These are phyloP conservation scores for Oncorhynchus mykiss DNA, from an alignment of 2,113 vertebrate genomes.

Conservation along the genomic window DNA sequence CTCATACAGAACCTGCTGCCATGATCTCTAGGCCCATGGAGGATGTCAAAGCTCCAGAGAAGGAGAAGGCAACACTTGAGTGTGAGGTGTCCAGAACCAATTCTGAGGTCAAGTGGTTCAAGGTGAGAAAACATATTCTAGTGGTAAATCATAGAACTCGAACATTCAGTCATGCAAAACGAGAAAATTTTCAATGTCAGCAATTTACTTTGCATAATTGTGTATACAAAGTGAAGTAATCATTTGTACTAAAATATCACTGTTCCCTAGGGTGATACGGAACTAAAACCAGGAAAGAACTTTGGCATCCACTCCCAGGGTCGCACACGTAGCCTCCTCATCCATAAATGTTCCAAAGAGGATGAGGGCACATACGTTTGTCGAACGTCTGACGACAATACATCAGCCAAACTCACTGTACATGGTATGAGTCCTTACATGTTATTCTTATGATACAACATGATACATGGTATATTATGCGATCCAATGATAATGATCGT, in stretches of 20 bases:
- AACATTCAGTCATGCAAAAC: background rate
- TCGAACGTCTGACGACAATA: conserved; percentile 81
- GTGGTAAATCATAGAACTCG: conserved; percentile 54
- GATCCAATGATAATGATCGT: no score
- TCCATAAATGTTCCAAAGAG: conserved; percentile 83
- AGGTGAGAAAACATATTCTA: conserved; percentile 77
- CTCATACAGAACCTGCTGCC: conserved; percentile 81
- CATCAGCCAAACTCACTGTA: conserved; percentile 82
- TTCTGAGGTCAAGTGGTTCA: conserved; percentile 88
- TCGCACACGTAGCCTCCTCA: conserved; percentile 81
- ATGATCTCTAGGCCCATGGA: conserved; percentile 79
- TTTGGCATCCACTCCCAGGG: conserved; percentile 78
- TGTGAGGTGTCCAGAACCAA: conserved; percentile 90
- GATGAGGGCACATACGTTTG: conserved; percentile 87
- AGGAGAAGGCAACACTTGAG: conserved; percentile 84
- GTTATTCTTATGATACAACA: background rate
- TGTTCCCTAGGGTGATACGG: conserved; percentile 76
- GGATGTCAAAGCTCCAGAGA: conserved; percentile 79
- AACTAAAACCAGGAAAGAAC: conserved; percentile 81
- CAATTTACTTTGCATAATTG: background rate
- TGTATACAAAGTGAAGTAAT: background rate
- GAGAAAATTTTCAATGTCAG: background rate
- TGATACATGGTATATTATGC: no score
- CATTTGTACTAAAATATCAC: background rate
- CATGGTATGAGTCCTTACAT: conserved; percentile 72